Evolutionary conservation across 2,888 invertebrate genomes (phyloP), one percentile per base, ranked within the genome.

Genomic region (Drosophila paracracens): DNA sequence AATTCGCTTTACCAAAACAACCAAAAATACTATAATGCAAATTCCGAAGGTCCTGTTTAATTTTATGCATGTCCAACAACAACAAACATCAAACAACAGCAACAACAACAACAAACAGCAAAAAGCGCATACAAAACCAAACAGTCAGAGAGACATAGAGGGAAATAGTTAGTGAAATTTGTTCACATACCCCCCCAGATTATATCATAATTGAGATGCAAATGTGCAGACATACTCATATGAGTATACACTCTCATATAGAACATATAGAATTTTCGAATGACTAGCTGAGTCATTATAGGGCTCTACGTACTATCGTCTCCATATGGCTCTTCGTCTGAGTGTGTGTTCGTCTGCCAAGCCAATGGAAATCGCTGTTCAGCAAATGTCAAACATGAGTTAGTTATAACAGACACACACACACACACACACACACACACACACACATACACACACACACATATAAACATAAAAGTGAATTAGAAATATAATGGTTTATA

Each of bases 401-500:
- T 70, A 54, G 64, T 53, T 61, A 40, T 48, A 52, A 27, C 18
- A 51, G 10, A 38, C 35, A 56, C 18, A 79, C 31, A 61, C 11
- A 46, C 46, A 8, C 25, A 25, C 46, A 25, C 8, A 16, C 46
- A 21, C 7, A 13, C 13, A 25, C 5, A 43, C n/a, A 11, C 1
- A 5, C n/a, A 6, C 6, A 0, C 18, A 7, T 1, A 48, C 3
- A 27, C 25, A 48, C 6, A 53, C 35, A 59, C 40, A 38, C 4
- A 66, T n/a, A 54, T 4, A 36, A n/a, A 56, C 52, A 61, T 52
- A 57, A 63, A 50, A 36, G 33, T 50, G 31, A 51, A 59, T 33
- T 57, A 67, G 11, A 50, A 31, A 33, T 64, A 50, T 56, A 70
- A 58, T 62, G 57, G 74, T 60, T 77, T 78, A 78, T 77, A 62